A percentile compares a stretch with the other conserved stretches of the same genome.
phyloP scores from a whole-genome alignment of 2,888 invertebrate genomes.

The Athalia rosae region DNA sequence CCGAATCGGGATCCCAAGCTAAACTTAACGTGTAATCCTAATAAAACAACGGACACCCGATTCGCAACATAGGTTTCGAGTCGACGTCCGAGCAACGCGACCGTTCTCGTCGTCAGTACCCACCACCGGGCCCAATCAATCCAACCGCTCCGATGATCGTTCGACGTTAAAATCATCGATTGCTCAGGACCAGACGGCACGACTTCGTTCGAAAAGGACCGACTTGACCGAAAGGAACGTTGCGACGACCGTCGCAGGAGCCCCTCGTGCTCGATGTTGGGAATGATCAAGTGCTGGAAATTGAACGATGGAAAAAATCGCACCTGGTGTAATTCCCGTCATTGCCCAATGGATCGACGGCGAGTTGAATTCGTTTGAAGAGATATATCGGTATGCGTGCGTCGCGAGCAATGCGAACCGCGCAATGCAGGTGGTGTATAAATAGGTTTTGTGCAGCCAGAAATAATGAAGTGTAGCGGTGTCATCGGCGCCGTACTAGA shows the following conservation, averaged over 20 bases:
- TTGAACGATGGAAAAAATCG: no score
- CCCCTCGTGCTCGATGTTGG: no score
- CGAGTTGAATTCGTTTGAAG: no score
- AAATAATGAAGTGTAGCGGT: constrained; percentile 54
- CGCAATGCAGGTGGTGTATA: constrained; percentile 44
- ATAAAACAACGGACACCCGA: constrained; percentile 5
- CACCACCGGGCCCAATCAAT: constrained; percentile 7
- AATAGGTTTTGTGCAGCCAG: constrained; percentile 53
- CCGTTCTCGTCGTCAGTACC: constrained; percentile 6
- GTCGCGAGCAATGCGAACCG: constrained; percentile 2
- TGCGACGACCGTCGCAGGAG: no score
- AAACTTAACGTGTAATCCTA: not conserved
- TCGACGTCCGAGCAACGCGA: not conserved
- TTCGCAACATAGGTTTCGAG: not conserved
- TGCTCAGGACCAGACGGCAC: constrained; percentile 17
- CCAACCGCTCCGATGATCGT: constrained; percentile 31
- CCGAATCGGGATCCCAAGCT: constrained; percentile 31
- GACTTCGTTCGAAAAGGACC: not conserved
- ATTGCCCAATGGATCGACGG: no score
- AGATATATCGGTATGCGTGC: no score
- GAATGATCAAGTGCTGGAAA: no score
- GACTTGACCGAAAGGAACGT: no score
- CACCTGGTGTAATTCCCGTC: no score
- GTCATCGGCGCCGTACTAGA: constrained; percentile 45
- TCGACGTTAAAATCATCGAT: constrained; percentile 19